These are phyloP conservation scores for Amphipoea oculea DNA, from an alignment of 2,888 invertebrate species.

Conservation along the genomic window DNA sequence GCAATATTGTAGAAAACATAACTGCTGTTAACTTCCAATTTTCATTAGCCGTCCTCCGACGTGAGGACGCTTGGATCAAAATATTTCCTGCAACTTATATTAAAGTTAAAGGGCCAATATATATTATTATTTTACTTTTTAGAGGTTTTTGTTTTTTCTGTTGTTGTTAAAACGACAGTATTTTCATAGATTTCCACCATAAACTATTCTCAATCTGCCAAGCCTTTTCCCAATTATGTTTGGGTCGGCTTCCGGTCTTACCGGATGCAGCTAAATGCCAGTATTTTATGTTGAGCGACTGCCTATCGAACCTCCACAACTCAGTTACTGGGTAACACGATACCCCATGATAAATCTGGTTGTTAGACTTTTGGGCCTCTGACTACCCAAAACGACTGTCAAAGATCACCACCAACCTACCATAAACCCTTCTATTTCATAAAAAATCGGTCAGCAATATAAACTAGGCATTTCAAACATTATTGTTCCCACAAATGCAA, in stretches of 20 bases:
- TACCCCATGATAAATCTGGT: neutral
- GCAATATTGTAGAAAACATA: too few species aligned
- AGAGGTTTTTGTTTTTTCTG: too few species aligned
- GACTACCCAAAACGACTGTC: neutral
- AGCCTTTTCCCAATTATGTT: too few species aligned
- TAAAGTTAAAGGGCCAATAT: too few species aligned
- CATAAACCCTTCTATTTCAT: slow-evolving; percentile 1
- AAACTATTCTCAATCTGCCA: neutral
- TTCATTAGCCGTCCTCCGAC: too few species aligned
- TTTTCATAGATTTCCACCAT: neutral
- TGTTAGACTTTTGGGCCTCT: neutral
- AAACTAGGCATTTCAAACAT: slow-evolving; percentile 35
- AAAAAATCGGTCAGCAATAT: slow-evolving; percentile 25
- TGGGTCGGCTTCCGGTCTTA: neutral
- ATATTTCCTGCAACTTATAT: too few species aligned
- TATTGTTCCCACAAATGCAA: slow-evolving; percentile 53
- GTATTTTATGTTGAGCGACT: neutral
- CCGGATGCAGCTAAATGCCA: neutral
- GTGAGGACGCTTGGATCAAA: too few species aligned
- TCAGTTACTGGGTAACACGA: neutral
- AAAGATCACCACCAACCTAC: neutral
- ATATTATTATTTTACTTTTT: too few species aligned
- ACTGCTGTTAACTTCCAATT: too few species aligned
- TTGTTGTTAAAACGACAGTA: neutral
- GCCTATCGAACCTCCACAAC: neutral